Evolutionary conservation across 2,113 vertebrate species (phyloP), one percentile per base, ranked within the genome.

Genomic region (Nycticryphes semicollaris): DNA sequence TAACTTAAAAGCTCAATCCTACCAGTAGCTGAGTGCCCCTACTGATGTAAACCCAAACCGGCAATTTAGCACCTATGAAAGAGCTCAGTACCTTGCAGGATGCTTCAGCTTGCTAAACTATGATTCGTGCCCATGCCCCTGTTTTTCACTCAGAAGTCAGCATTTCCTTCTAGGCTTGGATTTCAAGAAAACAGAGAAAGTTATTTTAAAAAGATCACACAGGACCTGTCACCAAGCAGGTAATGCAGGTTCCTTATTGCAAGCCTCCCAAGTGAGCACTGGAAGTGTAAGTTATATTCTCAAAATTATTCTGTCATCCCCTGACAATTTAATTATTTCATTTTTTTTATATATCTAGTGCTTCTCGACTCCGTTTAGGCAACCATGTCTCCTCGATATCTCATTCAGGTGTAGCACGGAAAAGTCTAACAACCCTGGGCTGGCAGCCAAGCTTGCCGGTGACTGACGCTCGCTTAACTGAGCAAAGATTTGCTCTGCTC

Each of bases 401-500:
- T 98, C 97, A 96, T 97, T 98, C 97, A 98, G 97, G 97, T 98
- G 96, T 94, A 93, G 96, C 96, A 91, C 4, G 23, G 94, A 96
- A 90, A 96, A 96, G 91, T 88, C 97, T 95, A 98, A 97, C 94
- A 96, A 91, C 92, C 88, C 89, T 72, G 92, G 98, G 97, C 97
- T 89, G 28, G 87, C 93, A 97, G 98, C 97, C 97, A 98, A 97
- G 95, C 96, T 93, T 39, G 88, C 93, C 74, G 43, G 94, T 97
- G 98, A 98, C 97, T 98, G 98, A 97, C 84, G 81, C 97, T 97
- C 80, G 56, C 97, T 98, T 98, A 98, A 97, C 95, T 97, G 96
- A 97, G 98, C 98, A 96, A 98, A 98, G 98, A 97, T 98, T 97
- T 97, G 97, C 98, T 98, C 95, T 96, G 96, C 96, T 96, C 95